Conservation (phyloP, 2,888 invertebrate species). For the Athalia cordata region DNA sequence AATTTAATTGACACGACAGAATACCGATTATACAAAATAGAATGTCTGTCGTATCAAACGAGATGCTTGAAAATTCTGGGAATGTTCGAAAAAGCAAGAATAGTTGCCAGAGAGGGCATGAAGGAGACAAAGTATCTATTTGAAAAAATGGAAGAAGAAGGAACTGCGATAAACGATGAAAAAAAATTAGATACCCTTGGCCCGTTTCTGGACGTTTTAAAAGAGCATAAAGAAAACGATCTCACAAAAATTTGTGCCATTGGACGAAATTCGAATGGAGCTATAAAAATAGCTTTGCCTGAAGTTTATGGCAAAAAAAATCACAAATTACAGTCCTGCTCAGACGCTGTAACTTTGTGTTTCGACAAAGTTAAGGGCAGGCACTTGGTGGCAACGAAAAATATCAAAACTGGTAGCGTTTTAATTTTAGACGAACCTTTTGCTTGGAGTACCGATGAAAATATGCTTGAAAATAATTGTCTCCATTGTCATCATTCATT, state of each 20-base stretch:
- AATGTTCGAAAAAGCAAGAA: constrained; percentile 11
- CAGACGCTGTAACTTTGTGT: constrained; percentile 61
- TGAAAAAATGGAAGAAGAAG: constrained; percentile 48
- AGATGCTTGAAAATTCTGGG: constrained; percentile 56
- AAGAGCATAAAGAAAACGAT: constrained; percentile 12
- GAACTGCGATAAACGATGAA: constrained; percentile 49
- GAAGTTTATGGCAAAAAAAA: constrained; percentile 60
- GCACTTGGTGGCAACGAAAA: constrained; percentile 70
- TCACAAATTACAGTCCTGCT: constrained; percentile 59
- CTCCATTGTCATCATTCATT: constrained; percentile 66
- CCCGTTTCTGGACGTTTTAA: constrained; percentile 45
- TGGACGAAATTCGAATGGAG: constrained; percentile 6
- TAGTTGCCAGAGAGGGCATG: constrained; percentile 19
- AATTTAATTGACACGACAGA: constrained; percentile 8
- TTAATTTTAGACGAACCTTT: constrained; percentile 68
- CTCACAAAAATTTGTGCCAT: not conserved
- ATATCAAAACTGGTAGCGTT: constrained; percentile 70
- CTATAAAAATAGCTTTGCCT: constrained; percentile 41
- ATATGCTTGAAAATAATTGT: constrained; percentile 64
- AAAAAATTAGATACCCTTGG: constrained; percentile 51
- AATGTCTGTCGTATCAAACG: constrained; percentile 57
- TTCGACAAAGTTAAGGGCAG: constrained; percentile 67
- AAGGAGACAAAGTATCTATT: constrained; percentile 35
- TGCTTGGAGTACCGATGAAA: constrained; percentile 63
- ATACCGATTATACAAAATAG: constrained; percentile 48